phyloP scores from a whole-genome alignment of 1,140 invertebrate genomes.

The Lycorma delicatula region DNA sequence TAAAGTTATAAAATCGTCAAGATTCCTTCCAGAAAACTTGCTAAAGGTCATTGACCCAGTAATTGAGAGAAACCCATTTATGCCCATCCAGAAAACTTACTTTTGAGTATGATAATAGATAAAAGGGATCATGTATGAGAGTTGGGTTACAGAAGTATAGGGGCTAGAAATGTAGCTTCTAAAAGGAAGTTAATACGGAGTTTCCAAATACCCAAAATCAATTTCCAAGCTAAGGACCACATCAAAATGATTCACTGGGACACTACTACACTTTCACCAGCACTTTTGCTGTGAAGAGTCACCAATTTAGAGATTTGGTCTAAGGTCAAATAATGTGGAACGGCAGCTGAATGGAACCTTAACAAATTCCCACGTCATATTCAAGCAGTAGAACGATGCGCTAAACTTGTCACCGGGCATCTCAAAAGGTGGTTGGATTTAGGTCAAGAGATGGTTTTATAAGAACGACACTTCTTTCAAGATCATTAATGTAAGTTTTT shows the following conservation, averaged over 20 bases:
- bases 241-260: conserved; percentile 19
- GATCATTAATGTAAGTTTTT: conserved; percentile 13
- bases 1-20: conserved; percentile 20
- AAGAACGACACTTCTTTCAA: conserved; percentile 1
- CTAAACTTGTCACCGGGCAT: conserved; percentile 29
- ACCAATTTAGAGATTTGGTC: conserved; percentile 19
- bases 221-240: conserved; percentile 21
- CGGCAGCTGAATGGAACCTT: conserved; percentile 6
- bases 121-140: conserved; percentile 24
- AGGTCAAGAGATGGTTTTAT: conserved; percentile 23
- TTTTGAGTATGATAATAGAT: conserved; percentile 33
- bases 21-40: conserved; percentile 18
- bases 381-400: conserved; percentile 29
- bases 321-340: too few relatives aligned
- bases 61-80: conserved; percentile 25
- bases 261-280: conserved; percentile 10
- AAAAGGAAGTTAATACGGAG: conserved; percentile 9
- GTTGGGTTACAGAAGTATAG: conserved; percentile 23
- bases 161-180: conserved; percentile 15
- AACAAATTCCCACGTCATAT: conserved; percentile 27
- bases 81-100: conserved; percentile 33
- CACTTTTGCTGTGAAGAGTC: conserved; percentile 15
- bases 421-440: conserved; percentile 19
- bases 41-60: conserved; percentile 26
- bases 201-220: conserved; percentile 17